phyloP scores from a whole-genome alignment of 1,140 invertebrate genomes.

The Solen grandis region DNA sequence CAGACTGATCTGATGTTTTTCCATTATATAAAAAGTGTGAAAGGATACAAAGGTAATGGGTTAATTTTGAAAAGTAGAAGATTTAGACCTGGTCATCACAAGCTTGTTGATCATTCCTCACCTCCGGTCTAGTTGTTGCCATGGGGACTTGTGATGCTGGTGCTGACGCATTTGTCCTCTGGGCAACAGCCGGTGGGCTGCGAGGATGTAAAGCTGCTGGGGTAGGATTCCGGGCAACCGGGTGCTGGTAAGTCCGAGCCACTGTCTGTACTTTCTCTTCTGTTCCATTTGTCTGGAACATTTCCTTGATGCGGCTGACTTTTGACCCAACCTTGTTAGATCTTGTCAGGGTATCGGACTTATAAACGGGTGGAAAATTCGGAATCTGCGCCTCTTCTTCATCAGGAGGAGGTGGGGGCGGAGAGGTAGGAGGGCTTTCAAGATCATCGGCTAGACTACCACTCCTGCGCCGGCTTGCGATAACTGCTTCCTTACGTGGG shows the following conservation, averaged over 20 bases:
- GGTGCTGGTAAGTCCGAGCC: conserved; percentile 1
- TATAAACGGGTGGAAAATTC: conserved; percentile 17
- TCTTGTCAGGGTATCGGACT: conserved; percentile 10
- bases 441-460: conserved; percentile 54
- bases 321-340: conserved; percentile 57
- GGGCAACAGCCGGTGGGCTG: conserved; percentile 13
- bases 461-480: conserved; percentile 60
- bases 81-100: too few relatives aligned
- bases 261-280: conserved; percentile 25
- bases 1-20: too few relatives aligned
- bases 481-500: conserved; percentile 57
- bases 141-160: too few relatives aligned
- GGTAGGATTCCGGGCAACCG: not conserved
- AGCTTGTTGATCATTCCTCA: too few relatives aligned
- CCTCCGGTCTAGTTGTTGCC: too few relatives aligned
- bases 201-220: conserved; percentile 10
- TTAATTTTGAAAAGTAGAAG: too few relatives aligned
- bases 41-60: too few relatives aligned
- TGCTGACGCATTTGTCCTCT: too few relatives aligned
- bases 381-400: conserved; percentile 55
- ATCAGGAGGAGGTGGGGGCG: conserved; percentile 21
- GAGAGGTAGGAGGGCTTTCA: conserved; percentile 15
- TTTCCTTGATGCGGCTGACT: conserved; percentile 68
- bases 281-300: conserved; percentile 58
- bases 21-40: too few relatives aligned